These are phyloP conservation scores for Brachypalpus laphriformis DNA, from an alignment of 2,888 invertebrate species.

Conservation along the genomic window DNA sequence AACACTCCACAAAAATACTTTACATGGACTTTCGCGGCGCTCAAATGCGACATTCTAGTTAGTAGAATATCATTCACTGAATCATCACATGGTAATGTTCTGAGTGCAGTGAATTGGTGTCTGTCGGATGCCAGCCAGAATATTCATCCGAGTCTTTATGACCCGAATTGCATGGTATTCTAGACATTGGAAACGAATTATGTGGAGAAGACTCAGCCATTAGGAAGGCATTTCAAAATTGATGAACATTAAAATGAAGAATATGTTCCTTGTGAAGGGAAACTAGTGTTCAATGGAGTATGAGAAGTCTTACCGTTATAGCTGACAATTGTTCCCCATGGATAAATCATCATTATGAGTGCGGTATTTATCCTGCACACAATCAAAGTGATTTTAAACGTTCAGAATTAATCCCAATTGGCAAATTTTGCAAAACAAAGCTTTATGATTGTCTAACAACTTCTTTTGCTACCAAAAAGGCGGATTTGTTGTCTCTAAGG, in stretches of 20 bases:
- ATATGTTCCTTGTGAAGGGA: not conserved
- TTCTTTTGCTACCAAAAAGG: not conserved
- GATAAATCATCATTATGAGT: too few species aligned
- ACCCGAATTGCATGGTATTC: slow-evolving; percentile 2
- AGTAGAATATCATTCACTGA: slow-evolving; percentile 42
- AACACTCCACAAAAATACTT: slow-evolving; percentile 16
- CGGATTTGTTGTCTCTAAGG: not conserved
- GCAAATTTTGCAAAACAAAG: not conserved
- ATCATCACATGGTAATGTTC: slow-evolving; percentile 30
- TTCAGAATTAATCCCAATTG: not conserved
- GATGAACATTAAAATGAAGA: not conserved
- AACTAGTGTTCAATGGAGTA: too few species aligned
- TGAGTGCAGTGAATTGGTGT: slow-evolving; percentile 22
- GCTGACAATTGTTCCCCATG: not conserved
- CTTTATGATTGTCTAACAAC: too few species aligned
- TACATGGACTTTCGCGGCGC: slow-evolving; percentile 27
- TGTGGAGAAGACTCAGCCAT: not conserved
- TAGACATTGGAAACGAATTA: not conserved
- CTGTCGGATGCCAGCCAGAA: slow-evolving; percentile 17
- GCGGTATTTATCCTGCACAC: not conserved
- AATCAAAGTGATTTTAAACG: not conserved
- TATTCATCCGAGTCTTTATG: slow-evolving; percentile 20
- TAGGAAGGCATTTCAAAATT: not conserved
- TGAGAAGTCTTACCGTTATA: not conserved
- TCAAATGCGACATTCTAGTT: slow-evolving; percentile 34